These are phyloP conservation scores for Cepaea hortensis DNA, from an alignment of 2,888 invertebrate species.

Conservation along the genomic window DNA sequence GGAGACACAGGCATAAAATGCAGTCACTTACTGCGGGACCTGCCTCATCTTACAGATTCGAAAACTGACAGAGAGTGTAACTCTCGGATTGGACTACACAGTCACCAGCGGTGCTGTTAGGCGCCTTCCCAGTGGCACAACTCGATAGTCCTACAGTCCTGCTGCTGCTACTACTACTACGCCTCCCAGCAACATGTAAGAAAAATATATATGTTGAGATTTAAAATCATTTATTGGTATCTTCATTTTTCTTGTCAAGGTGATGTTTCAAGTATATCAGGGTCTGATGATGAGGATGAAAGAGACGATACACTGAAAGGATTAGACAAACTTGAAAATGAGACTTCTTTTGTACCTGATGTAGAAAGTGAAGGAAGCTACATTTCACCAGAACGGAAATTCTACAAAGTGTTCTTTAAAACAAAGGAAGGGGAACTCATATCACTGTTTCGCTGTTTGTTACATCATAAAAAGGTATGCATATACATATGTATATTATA, in stretches of 20 bases:
- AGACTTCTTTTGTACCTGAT: slow-evolving; percentile 53
- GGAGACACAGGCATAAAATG: no score
- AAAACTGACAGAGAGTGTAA: no score
- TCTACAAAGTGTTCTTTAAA: slow-evolving; percentile 85
- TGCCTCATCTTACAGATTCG: no score
- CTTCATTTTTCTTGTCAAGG: slow-evolving; percentile 74
- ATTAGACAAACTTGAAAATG: slow-evolving; percentile 37
- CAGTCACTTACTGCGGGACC: no score
- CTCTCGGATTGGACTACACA: no score
- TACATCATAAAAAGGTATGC: slow-evolving; percentile 82
- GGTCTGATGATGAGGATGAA: slow-evolving; percentile 78
- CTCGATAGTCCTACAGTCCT: no score
- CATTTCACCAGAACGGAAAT: slow-evolving; percentile 56
- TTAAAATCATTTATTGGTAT: neutral
- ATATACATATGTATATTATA: no score
- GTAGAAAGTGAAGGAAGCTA: slow-evolving; percentile 57
- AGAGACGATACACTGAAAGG: slow-evolving; percentile 43
- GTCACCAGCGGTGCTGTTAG: no score
- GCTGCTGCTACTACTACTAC: no score
- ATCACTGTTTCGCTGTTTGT: slow-evolving; percentile 85
- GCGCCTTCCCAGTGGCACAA: no score
- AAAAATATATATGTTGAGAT: no score
- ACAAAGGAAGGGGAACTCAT: slow-evolving; percentile 83
- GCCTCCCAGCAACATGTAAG: no score
- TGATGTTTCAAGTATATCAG: slow-evolving; percentile 83